A percentile compares a stretch with the other conserved stretches of the same genome.
These are phyloP conservation scores for Drosophila phalerata DNA, from an alignment of 2,888 invertebrate genomes.

Conservation along the genomic window DNA sequence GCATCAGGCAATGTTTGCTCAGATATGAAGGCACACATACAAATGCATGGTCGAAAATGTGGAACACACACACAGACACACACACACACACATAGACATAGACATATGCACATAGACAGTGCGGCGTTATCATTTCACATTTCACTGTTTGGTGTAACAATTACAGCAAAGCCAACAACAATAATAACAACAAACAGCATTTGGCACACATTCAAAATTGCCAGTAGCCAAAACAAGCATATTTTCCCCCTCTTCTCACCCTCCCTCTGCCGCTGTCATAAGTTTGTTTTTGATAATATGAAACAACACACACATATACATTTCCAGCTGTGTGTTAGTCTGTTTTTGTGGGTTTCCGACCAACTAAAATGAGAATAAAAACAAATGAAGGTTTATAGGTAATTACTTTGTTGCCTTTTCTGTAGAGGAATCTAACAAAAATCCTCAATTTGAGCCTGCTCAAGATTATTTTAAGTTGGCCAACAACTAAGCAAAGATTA, in stretches of 20 bases:
- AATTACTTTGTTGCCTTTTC: constrained; percentile 57
- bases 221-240: constrained; percentile 72
- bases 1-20: constrained; percentile 20
- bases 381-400: constrained; percentile 51
- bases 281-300: constrained; percentile 75
- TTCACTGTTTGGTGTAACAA: constrained; percentile 78
- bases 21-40: constrained; percentile 40
- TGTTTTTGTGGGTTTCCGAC: constrained; percentile 21
- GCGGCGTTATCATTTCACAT: constrained; percentile 77
- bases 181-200: constrained; percentile 44
- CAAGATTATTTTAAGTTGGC: constrained; percentile 11
- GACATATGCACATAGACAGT: constrained; percentile 48
- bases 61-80: constrained; percentile 24
- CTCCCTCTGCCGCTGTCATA: constrained; percentile 39
- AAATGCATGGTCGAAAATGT: constrained; percentile 52
- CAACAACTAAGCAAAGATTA: background rate
- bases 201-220: constrained; percentile 77
- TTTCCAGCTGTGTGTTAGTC: constrained; percentile 6
- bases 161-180: constrained; percentile 65
- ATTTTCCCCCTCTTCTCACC: constrained; percentile 28
- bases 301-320: constrained; percentile 62
- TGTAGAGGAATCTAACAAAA: background rate
- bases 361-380: constrained; percentile 26
- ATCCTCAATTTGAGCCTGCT: background rate
- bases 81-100: constrained; percentile 7